Base-by-base conservation (phyloP, 2,113 vertebrate genomes). In the Malurus alboscapulatus region DNA sequence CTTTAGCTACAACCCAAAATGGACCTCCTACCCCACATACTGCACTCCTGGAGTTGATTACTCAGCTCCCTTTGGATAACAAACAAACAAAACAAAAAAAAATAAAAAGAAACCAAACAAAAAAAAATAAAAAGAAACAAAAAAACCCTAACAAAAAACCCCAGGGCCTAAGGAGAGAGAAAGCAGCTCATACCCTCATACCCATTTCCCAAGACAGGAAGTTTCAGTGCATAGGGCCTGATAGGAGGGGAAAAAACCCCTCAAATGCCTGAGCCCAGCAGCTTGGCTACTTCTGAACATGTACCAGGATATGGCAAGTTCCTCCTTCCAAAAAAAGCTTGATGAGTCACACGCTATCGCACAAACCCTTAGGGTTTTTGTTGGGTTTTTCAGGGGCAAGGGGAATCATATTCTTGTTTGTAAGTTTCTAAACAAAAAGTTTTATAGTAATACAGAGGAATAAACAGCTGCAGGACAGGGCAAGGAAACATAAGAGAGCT, bases 181-280 rank as follows among this genome's bases (percentile, higher is more conserved):
- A 83, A 83, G 48, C 92, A 91, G 34, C 36, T 87, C 50, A 81
- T n/a, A 81, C 25, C 16, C 58, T 87, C 50, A 81, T 32, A 81
- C 25, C 16, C 58, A 48, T 92, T 93, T 95, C 61, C 84, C 74
- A 71, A 57, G 63, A 94, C 73, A 83, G 76, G 69, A 90, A 90
- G 40, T 14, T 68, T 85, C 76, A 93, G 57, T 61, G n/a, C 21
- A 42, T 81, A 76, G 20, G 48, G 82, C 36, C 54, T 75, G 73
- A 96, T 48, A 86, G 29, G 17, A 91, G 57, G 51, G 79, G 71
- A 6, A 8, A 53, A 73, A 74, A 57, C 18, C 1, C 34, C 59
- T 76, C 62, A 92, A 84, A 47, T 48, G 13, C 44, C 88, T 74
- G 27, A 94, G 45, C 7, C 47, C 17, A 5, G 29, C 5, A 82